These are phyloP conservation scores for Sandelia bainsii DNA, from an alignment of 2,797 vertebrate species.

Conservation along the genomic window DNA sequence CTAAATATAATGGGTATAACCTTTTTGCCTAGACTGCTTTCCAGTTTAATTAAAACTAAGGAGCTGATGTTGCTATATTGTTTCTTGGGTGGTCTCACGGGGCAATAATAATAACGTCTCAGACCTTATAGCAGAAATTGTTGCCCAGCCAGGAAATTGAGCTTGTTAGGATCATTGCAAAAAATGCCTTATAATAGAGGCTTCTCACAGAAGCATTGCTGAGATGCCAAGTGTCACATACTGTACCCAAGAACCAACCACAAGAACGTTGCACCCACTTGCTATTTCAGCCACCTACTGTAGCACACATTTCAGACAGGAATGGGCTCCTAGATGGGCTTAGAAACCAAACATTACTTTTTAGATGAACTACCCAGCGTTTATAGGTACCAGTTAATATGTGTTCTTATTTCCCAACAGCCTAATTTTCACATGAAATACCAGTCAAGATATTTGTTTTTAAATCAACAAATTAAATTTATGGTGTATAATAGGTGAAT, in stretches of 20 bases:
- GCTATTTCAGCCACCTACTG: conserved; percentile 68
- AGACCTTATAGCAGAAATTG: conserved; percentile 50
- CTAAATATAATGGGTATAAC: conserved; percentile 28
- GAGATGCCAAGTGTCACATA: conserved; percentile 74
- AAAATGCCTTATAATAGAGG: conserved; percentile 66
- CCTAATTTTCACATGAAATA: conserved; percentile 46
- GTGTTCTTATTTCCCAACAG: conserved; percentile 39
- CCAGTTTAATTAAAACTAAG: conserved; percentile 54
- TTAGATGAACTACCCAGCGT: conserved; percentile 37
- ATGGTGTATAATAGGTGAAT: conserved; percentile 31
- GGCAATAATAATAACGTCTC: conserved; percentile 48
- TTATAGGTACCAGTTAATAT: conserved; percentile 39
- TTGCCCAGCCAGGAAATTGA: conserved; percentile 62
- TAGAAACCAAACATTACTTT: conserved; percentile 62
- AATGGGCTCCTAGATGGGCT: conserved; percentile 47
- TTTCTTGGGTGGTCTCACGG: conserved; percentile 71
- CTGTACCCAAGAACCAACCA: conserved; percentile 66
- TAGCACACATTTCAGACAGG: conserved; percentile 51
- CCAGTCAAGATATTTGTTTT: conserved; percentile 43
- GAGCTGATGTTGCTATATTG: conserved; percentile 37
- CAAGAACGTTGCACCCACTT: conserved; percentile 75
- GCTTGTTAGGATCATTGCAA: conserved; percentile 71
- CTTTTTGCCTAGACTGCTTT: conserved; percentile 23
- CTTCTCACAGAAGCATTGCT: conserved; percentile 69
- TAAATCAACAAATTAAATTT: conserved; percentile 44